Evolutionary conservation across 2,797 vertebrate genomes (phyloP).

Genomic region (Taenioides sp.): DNA sequence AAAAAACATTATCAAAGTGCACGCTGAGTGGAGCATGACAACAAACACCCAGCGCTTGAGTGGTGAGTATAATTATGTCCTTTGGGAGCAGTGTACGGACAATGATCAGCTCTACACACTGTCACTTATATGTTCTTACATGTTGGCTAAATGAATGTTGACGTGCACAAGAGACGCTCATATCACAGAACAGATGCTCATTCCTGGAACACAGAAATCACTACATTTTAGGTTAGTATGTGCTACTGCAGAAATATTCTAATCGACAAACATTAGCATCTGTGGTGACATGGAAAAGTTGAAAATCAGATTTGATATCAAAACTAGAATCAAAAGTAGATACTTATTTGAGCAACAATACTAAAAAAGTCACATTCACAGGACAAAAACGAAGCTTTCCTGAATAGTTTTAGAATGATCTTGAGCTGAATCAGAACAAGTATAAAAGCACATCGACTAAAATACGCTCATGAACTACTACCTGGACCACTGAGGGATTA

Average conservation of each 20-base stretch:
- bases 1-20: not conserved
- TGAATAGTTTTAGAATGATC: no score
- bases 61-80: conserved; percentile 30
- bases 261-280: not conserved
- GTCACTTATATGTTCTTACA: not conserved
- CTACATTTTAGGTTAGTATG: no score
- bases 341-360: no score
- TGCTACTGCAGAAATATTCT: not conserved
- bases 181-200: conserved; percentile 22
- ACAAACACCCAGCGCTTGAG: not conserved
- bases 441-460: no score
- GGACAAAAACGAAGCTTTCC: no score
- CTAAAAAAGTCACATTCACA: no score
- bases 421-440: no score
- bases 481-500: no score
- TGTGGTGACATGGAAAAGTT: not conserved
- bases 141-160: conserved; percentile 16
- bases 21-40: not conserved
- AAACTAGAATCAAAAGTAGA: no score
- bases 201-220: not conserved
- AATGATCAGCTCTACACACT: conserved; percentile 17
- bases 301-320: no score
- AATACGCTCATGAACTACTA: no score
- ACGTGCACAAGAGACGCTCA: conserved; percentile 11
- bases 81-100: conserved; percentile 18